Percentiles rank a stretch among this genome's conserved stretches.
Conservation (phyloP, 2,888 invertebrate genomes). For the Cataglyphis livida region DNA sequence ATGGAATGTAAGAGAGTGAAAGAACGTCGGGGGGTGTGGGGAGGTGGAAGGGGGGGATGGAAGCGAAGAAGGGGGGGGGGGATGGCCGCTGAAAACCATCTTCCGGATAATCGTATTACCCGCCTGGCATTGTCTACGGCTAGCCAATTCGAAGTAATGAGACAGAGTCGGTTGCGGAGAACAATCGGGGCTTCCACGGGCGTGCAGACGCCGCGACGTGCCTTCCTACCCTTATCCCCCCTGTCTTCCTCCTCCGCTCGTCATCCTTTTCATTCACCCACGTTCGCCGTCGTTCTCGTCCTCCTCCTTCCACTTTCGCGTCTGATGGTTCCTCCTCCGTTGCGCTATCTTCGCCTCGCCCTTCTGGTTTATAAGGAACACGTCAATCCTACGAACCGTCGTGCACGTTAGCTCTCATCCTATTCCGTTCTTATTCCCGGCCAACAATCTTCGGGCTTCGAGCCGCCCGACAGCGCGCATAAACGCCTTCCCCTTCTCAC, state of each 20-base stretch:
- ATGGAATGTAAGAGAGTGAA: constrained; percentile 58
- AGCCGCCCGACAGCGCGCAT: constrained; percentile 18
- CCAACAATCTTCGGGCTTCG: constrained; percentile 41
- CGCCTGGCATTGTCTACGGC: constrained; percentile 82
- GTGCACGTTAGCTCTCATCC: constrained; percentile 71
- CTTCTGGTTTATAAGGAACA: constrained; percentile 73
- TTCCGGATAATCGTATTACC: constrained; percentile 83
- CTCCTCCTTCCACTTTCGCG: constrained; percentile 21
- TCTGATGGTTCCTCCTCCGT: constrained; percentile 35
- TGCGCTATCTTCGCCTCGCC: constrained; percentile 47
- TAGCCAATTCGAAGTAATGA: constrained; percentile 85
- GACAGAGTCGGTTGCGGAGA: constrained; percentile 83
- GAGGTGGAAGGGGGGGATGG: constrained; percentile 49
- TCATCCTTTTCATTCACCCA: constrained; percentile 60
- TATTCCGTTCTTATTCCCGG: constrained; percentile 65
- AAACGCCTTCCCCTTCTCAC: constrained; percentile 51
- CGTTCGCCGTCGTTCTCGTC: neutral
- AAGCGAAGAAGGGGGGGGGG: constrained; percentile 58
- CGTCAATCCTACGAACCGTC: constrained; percentile 75
- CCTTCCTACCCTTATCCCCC: constrained; percentile 70
- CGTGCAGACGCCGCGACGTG: constrained; percentile 74
- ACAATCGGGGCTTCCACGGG: constrained; percentile 80
- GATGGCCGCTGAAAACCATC: constrained; percentile 75
- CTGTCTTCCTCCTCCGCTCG: constrained; percentile 59
- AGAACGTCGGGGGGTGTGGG: constrained; percentile 57